Evolutionary conservation across 2,113 vertebrate genomes (phyloP), one percentile per base, ranked within the genome.

Genomic region (Pterocles burchelli): DNA sequence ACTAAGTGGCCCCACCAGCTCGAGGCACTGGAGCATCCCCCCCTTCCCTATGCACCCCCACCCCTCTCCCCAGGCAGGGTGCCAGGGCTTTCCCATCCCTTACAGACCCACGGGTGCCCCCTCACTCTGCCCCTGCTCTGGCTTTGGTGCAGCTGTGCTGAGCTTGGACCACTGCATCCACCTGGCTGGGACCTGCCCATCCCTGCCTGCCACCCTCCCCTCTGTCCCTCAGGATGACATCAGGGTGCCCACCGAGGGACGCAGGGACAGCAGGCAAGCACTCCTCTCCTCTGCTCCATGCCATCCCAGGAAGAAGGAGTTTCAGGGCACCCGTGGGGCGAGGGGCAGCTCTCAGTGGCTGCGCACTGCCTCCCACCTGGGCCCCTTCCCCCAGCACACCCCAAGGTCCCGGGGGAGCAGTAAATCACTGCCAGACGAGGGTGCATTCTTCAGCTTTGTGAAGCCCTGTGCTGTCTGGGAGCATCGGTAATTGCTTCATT

Each of bases 401-500:
- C 82, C 4, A 12, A 86, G 89, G 96, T 97, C 97, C 96, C 3
- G 1, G 90, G 90, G 90, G 84, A 85, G 85, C 96, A 94, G 95
- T 97, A 97, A 97, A 97, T 97, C 96, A 97, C 89, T 95, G 94
- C 96, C 96, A 97, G 96, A 97, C 96, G 63, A 89, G 80, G 93
- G 91, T 89, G 93, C 97, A 97, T 97, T 97, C 96, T 97, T 96
- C 95, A 95, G 95, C 91, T 96, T 90, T 93, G 83, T 86, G 96
- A 97, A 97, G 97, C 94, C 95, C 95, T 48, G 13, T 6, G 34
- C 93, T 97, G 97, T 97, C 97, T 98, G 91, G 73, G 97, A 97
- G 95, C 95, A 94, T 88, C 36, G 78, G 84, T 97, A 98, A 98
- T 97, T 96, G 96, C 97, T 97, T 97, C 96, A 98, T 98, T 97